A percentile compares a stretch with the other conserved stretches of the same genome.
phyloP scores from a whole-genome alignment of 1,140 invertebrate species.

The Ladona fulva region DNA sequence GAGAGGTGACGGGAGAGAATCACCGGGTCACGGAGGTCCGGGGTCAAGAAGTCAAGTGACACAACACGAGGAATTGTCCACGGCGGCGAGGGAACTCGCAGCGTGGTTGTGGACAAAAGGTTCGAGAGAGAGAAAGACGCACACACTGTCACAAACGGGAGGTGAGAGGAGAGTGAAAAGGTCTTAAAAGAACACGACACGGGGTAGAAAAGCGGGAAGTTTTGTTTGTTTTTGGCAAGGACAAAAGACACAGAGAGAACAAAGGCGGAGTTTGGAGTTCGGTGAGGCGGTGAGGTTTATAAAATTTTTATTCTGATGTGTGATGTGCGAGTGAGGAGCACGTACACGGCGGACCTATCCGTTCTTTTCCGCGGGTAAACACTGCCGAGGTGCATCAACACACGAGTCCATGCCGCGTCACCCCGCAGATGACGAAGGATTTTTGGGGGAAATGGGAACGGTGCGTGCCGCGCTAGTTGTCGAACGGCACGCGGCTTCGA shows the following conservation, averaged over 20 bases:
- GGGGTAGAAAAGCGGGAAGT: background rate
- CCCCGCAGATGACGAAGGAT: too few relatives aligned
- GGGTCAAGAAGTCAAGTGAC: background rate
- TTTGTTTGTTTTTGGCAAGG: background rate
- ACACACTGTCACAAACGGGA: background rate
- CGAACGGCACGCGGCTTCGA: too few relatives aligned
- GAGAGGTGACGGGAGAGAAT: background rate
- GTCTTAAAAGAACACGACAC: background rate
- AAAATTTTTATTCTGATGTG: too few relatives aligned
- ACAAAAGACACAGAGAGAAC: background rate
- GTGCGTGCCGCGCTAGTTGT: too few relatives aligned
- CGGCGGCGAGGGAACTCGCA: background rate
- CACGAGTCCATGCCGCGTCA: too few relatives aligned
- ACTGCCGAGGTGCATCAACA: too few relatives aligned
- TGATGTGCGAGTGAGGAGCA: too few relatives aligned
- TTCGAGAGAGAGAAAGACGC: background rate
- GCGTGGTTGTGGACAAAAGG: background rate
- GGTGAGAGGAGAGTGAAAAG: background rate
- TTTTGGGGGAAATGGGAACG: too few relatives aligned
- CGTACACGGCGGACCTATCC: too few relatives aligned
- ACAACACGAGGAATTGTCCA: background rate
- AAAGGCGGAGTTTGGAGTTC: background rate
- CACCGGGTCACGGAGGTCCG: background rate
- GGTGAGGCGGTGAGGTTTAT: background rate
- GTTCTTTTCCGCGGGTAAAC: too few relatives aligned